phyloP scores from a whole-genome alignment of 2,797 vertebrate genomes.

The Brachyalestes nurse region DNA sequence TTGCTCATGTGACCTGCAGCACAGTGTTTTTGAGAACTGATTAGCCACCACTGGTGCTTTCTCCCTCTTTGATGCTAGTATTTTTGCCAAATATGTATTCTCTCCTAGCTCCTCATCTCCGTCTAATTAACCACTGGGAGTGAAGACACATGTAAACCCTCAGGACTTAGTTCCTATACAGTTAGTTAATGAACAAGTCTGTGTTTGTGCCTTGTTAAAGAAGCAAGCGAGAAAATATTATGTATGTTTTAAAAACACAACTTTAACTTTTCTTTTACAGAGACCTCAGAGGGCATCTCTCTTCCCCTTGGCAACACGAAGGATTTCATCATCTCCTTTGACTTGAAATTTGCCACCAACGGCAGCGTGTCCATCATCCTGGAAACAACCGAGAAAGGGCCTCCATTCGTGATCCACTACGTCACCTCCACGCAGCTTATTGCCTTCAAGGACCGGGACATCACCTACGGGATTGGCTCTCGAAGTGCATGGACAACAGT shows the following conservation, averaged over 20 bases:
- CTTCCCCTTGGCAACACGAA: conserved; percentile 88
- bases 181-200: not conserved
- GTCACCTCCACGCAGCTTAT: conserved; percentile 89
- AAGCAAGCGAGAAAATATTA: conserved; percentile 1
- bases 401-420: conserved; percentile 90
- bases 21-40: conserved; percentile 17
- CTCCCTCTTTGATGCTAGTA: not conserved
- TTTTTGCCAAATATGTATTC: conserved; percentile 20
- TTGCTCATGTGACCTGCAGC: not conserved
- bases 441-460: conserved; percentile 85
- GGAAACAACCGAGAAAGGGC: conserved; percentile 92
- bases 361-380: conserved; percentile 91
- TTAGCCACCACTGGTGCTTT: conserved; percentile 6
- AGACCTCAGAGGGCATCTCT: conserved; percentile 88
- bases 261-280: conserved; percentile 66
- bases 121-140: conserved; percentile 72
- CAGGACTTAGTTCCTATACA: conserved; percentile 47
- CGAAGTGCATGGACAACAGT: conserved; percentile 88
- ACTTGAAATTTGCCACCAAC: conserved; percentile 89
- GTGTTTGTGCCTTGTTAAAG: conserved; percentile 1
- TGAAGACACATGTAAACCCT: conserved; percentile 66
- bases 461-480: conserved; percentile 91
- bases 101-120: conserved; percentile 15
- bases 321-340: conserved; percentile 95
- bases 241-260: not conserved